These are phyloP conservation scores for Carabus problematicus DNA, from an alignment of 2,888 invertebrate species.

Conservation along the genomic window DNA sequence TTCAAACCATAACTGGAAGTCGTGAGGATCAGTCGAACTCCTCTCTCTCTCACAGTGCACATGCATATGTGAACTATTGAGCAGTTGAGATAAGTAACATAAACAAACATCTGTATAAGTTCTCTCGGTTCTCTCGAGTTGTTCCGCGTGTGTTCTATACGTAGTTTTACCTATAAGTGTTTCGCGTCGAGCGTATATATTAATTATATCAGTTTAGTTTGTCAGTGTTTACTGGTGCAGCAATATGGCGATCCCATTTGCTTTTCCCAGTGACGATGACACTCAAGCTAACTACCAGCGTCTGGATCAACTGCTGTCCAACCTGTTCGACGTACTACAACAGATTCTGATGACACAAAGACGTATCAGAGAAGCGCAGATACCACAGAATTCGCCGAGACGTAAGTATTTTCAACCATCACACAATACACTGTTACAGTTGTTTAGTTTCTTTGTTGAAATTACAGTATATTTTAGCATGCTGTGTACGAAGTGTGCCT, in stretches of 20 bases:
- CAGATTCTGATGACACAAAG: constrained; percentile 47
- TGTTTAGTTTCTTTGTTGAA: constrained; percentile 13
- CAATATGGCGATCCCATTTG: constrained; percentile 58
- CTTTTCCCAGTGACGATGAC: constrained; percentile 54
- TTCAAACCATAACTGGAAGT: constrained; percentile 50
- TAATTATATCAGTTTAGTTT: not conserved
- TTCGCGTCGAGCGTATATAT: no score
- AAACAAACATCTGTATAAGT: no score
- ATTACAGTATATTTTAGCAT: constrained; percentile 5
- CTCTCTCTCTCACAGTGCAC: not conserved
- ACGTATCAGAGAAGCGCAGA: constrained; percentile 37
- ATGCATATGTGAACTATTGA: no score
- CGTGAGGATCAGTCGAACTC: constrained; percentile 49
- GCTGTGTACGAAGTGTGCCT: constrained; percentile 6
- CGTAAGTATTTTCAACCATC: constrained; percentile 24
- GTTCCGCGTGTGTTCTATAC: no score
- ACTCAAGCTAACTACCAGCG: constrained; percentile 49
- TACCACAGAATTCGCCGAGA: constrained; percentile 34
- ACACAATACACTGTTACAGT: constrained; percentile 3
- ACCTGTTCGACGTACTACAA: constrained; percentile 48
- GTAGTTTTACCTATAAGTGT: no score
- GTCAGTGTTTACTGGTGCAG: constrained; percentile 31
- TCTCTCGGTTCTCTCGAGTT: no score
- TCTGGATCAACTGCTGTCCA: constrained; percentile 46
- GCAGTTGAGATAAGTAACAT: no score